These are phyloP conservation scores for Chelidonichthys spinosus DNA, from an alignment of 2,797 vertebrate genomes.

Conservation along the genomic window DNA sequence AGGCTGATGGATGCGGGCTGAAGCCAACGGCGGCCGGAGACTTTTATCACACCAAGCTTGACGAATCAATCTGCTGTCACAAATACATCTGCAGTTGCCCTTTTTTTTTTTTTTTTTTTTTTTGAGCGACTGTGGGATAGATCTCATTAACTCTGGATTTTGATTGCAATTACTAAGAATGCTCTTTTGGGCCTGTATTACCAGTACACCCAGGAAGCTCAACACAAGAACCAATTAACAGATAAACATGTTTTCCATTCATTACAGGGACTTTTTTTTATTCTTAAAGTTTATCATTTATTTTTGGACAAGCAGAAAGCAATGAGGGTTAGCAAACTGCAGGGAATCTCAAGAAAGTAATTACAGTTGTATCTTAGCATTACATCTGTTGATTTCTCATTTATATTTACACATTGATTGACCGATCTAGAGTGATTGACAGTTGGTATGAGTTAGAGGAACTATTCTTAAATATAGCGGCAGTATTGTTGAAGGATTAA, in stretches of 20 bases:
- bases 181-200: slow-evolving; percentile 9
- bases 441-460: slow-evolving; percentile 21
- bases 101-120: not conserved
- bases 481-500: slow-evolving; percentile 55
- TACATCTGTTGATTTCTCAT: slow-evolving; percentile 51
- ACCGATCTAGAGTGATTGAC: slow-evolving; percentile 29
- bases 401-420: slow-evolving; percentile 45
- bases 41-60: slow-evolving; percentile 17
- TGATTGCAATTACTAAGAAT: slow-evolving; percentile 41
- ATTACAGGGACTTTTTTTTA: not conserved
- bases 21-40: slow-evolving; percentile 11
- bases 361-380: slow-evolving; percentile 40
- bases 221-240: slow-evolving; percentile 41
- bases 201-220: slow-evolving; percentile 12
- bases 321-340: not conserved
- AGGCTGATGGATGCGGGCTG: slow-evolving; percentile 34
- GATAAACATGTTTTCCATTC: slow-evolving; percentile 37
- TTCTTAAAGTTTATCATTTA: slow-evolving; percentile 12
- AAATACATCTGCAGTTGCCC: slow-evolving; percentile 16
- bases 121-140: slow-evolving; percentile 9
- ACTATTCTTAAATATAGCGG: slow-evolving; percentile 33
- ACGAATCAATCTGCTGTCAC: slow-evolving; percentile 37
- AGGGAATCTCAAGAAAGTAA: slow-evolving; percentile 30
- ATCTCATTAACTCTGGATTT: slow-evolving; percentile 53
- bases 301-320: slow-evolving; percentile 3